phyloP scores from a whole-genome alignment of 2,797 vertebrate species.

The Nyctalus aviator region DNA sequence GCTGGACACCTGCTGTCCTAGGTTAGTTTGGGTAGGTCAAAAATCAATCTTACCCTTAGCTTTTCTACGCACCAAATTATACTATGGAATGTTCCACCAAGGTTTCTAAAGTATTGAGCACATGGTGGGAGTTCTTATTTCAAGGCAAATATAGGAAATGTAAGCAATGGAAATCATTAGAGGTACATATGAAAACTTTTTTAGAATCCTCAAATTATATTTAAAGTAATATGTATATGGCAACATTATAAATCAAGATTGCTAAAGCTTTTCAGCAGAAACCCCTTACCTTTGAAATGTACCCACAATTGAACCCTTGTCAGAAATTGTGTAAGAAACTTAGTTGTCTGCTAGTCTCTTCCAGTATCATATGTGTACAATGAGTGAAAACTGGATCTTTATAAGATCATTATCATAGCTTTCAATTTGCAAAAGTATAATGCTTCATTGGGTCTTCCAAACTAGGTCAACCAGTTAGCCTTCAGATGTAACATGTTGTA shows the following conservation, averaged over 20 bases:
- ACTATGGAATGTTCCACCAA: not conserved
- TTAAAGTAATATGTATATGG: conserved; percentile 20
- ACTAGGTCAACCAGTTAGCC: conserved; percentile 30
- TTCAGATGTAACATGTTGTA: not conserved
- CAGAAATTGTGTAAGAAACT: not conserved
- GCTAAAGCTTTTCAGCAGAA: not conserved
- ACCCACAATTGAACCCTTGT: not conserved
- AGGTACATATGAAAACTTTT: not conserved
- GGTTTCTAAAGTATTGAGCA: conserved; percentile 41
- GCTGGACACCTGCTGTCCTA: not conserved
- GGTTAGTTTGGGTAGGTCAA: not conserved
- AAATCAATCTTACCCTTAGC: not conserved
- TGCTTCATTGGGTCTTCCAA: conserved; percentile 34
- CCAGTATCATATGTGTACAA: not conserved
- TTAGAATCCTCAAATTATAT: not conserved
- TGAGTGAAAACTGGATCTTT: not conserved
- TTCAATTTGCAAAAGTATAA: conserved; percentile 7
- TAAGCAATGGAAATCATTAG: not conserved
- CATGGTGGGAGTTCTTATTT: not conserved
- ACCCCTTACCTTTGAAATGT: not conserved
- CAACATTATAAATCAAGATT: not conserved
- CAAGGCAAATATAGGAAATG: conserved; percentile 30
- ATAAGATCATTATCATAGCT: not conserved
- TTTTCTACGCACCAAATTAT: not conserved
- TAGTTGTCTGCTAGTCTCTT: not conserved